Percentiles rank a stretch among this genome's conserved stretches.
These are phyloP conservation scores for Ophion ellenae DNA, from an alignment of 2,888 invertebrate genomes.

Conservation along the genomic window DNA sequence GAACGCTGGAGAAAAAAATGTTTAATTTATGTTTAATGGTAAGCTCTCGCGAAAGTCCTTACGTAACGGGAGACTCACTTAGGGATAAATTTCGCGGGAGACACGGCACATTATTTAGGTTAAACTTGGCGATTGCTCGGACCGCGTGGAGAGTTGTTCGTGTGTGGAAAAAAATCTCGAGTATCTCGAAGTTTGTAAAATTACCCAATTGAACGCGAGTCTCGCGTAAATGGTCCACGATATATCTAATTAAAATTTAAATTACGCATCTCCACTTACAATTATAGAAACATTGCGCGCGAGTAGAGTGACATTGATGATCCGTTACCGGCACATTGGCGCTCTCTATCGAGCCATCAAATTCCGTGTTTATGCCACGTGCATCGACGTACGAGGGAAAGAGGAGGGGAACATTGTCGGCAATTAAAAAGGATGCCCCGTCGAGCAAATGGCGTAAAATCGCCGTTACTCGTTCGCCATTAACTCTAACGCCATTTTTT, in stretches of 20 bases:
- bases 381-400: not conserved
- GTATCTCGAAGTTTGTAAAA: not conserved
- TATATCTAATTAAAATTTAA: slow-evolving; percentile 35
- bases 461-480: no score
- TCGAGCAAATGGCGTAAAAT: not conserved
- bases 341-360: slow-evolving; percentile 36
- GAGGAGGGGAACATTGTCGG: not conserved
- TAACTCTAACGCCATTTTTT: no score
- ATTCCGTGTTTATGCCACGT: slow-evolving; percentile 36
- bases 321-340: slow-evolving; percentile 10
- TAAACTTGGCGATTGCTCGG: not conserved
- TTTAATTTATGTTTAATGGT: not conserved
- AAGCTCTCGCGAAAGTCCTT: slow-evolving; percentile 6
- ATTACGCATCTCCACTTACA: slow-evolving; percentile 14
- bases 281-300: slow-evolving; percentile 23
- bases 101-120: slow-evolving; percentile 20
- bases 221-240: not conserved
- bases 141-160: not conserved
- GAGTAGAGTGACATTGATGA: slow-evolving; percentile 20
- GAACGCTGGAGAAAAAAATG: not conserved
- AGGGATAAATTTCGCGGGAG: slow-evolving; percentile 33
- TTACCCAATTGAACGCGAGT: not conserved
- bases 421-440: slow-evolving; percentile 19
- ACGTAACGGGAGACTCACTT: slow-evolving; percentile 48
- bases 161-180: not conserved